These are phyloP conservation scores for Morpho helenor DNA, from an alignment of 2,888 invertebrate species.

Conservation along the genomic window DNA sequence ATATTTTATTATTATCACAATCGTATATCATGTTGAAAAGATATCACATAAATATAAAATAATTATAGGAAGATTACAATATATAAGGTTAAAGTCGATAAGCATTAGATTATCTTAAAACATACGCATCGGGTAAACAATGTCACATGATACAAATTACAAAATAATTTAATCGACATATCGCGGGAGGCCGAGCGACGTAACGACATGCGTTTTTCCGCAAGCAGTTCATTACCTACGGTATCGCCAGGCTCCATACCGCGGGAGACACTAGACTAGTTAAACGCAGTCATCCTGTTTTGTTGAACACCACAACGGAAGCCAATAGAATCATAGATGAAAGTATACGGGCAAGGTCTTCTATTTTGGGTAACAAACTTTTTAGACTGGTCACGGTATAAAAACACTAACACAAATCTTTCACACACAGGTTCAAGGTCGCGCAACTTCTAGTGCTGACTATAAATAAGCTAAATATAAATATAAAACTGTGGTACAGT, in stretches of 20 bases:
- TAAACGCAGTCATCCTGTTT: constrained; percentile 32
- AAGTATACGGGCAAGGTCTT: constrained; percentile 39
- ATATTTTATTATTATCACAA: no score
- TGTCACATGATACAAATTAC: background rate
- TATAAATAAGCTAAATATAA: constrained; percentile 17
- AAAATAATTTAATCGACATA: background rate
- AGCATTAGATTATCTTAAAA: constrained; percentile 1
- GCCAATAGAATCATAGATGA: constrained; percentile 33
- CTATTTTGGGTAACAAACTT: constrained; percentile 31
- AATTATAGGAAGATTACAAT: background rate
- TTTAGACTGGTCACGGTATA: constrained; percentile 28
- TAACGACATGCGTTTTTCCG: constrained; percentile 41
- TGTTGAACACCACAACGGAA: constrained; percentile 34
- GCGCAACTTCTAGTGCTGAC: constrained; percentile 16
- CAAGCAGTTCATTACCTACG: constrained; percentile 58
- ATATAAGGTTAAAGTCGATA: constrained; percentile 5
- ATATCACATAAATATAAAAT: background rate
- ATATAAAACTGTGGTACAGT: constrained; percentile 1
- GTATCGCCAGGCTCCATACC: constrained; percentile 22
- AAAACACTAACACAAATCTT: constrained; percentile 22
- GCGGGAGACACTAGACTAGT: constrained; percentile 31
- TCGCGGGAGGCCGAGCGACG: constrained; percentile 10
- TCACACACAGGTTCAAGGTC: constrained; percentile 30
- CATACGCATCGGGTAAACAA: background rate
- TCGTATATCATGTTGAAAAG: background rate